phyloP scores from a whole-genome alignment of 2,888 invertebrate species.

The Himalopsyche japonica region DNA sequence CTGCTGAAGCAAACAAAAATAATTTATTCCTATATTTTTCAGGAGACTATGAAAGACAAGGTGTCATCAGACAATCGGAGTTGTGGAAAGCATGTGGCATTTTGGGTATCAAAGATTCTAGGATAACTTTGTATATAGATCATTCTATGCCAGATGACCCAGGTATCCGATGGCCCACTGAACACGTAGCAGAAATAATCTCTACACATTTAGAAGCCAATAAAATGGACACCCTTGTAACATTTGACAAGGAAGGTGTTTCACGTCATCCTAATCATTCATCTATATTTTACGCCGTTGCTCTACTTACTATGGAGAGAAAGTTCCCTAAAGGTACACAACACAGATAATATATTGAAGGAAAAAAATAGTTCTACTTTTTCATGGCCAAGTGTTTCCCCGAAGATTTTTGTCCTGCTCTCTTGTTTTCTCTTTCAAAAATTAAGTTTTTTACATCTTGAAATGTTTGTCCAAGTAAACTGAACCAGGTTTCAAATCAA shows the following conservation, averaged over 20 bases:
- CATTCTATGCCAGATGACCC: constrained; percentile 79
- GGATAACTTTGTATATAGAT: constrained; percentile 73
- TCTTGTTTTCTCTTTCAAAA: too few species aligned
- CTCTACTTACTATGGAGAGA: constrained; percentile 75
- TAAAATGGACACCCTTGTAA: constrained; percentile 82
- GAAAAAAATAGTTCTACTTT: too few species aligned
- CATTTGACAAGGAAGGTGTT: constrained; percentile 93
- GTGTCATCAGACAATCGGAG: constrained; percentile 71
- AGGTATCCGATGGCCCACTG: constrained; percentile 73
- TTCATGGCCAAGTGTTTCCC: too few species aligned
- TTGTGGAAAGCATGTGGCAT: constrained; percentile 78
- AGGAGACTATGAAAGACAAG: constrained; percentile 72
- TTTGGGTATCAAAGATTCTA: constrained; percentile 77
- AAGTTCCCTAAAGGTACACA: constrained; percentile 70
- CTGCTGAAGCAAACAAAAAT: not conserved
- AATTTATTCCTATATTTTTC: constrained; percentile 34
- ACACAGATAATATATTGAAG: too few species aligned
- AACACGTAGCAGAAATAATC: constrained; percentile 66
- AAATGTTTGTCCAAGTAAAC: too few species aligned
- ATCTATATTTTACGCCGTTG: constrained; percentile 80
- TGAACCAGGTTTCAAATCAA: too few species aligned
- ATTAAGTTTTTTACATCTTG: too few species aligned
- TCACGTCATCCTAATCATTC: constrained; percentile 93
- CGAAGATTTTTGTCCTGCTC: too few species aligned
- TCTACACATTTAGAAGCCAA: constrained; percentile 70